Percentiles rank a stretch among this genome's conserved stretches.
These are phyloP conservation scores for Agapostemon virescens DNA, from an alignment of 2,888 invertebrate species.

Conservation along the genomic window DNA sequence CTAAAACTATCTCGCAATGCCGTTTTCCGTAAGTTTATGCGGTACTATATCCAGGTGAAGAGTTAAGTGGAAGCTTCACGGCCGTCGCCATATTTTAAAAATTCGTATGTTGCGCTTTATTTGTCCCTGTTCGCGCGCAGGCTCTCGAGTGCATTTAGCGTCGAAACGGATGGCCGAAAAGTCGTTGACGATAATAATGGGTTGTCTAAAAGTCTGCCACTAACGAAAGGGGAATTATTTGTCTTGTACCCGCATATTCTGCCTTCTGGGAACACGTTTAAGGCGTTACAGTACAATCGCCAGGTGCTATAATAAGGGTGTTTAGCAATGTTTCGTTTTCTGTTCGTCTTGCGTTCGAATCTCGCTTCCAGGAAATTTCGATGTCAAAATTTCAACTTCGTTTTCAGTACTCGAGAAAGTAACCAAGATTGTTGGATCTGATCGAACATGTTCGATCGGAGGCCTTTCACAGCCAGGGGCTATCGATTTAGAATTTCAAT, in stretches of 20 bases:
- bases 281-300: slow-evolving; percentile 12
- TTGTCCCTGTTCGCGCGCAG: neutral
- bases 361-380: neutral
- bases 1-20: neutral
- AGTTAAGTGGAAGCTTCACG: neutral
- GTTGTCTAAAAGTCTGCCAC: neutral
- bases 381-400: slow-evolving; percentile 4
- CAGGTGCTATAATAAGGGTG: neutral
- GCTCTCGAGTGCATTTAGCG: neutral
- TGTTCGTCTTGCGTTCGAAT: neutral
- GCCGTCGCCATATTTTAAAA: neutral
- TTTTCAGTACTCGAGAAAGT: neutral
- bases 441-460: neutral
- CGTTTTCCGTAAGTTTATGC: neutral
- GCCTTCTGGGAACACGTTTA: neutral
- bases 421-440: neutral
- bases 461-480: slow-evolving; percentile 5
- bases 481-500: neutral
- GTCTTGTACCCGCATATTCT: neutral
- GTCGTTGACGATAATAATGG: neutral
- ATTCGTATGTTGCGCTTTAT: neutral
- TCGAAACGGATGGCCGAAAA: neutral
- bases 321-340: neutral
- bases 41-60: neutral
- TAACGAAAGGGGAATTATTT: neutral